Base-by-base conservation (phyloP, 2,888 invertebrate genomes). In the Limnephilus auricula region DNA sequence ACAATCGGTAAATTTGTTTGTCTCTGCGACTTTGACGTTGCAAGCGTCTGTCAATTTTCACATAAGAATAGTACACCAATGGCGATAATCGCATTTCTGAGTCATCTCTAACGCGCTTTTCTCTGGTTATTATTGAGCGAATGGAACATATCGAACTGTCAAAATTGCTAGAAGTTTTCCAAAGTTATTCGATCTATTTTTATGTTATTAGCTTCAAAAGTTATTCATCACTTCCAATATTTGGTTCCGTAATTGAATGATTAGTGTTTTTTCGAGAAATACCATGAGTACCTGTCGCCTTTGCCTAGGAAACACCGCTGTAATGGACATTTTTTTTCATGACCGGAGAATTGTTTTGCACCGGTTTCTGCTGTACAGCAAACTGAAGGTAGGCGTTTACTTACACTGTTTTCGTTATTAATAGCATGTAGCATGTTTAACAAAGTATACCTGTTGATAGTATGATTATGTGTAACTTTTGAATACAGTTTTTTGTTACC, bases 301-400 rank as follows among this genome's bases (percentile, higher is more conserved):
- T 65, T 65, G 65, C 65, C 9, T 65, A 65, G 65, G 25, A 65
- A 65, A 65, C 65, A 65, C 65, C 9, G 65, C 65, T 25, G 65
- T 65, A 65, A 65, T 65, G 65, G 65, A 65, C 25, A 65, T 65
- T 25, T 65, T 65, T 65, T 65, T 88, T 79, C 78, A 65, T 65
- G 65, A 65, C 65, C 25, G 65, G 65, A n/a, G 65, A n/a, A 65
- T 65, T n/a, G 65, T 65, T n/a, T 65, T 65, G 65, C 65, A 65
- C 25, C 65, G 65, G 65, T 65, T 65, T n/a, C 65, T 65, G 65
- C 65, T 65, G 9, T 65, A 65, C 65, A 65, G 65, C 25, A 65
- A n/a, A 65, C 65, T 65, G 65, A 65, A 65, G 65, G 65, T 65
- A 25, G 25, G 65, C 9, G 6, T 50, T 65, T 65, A 25, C n/a